These are phyloP conservation scores for Rhinogobio ventralis DNA, from an alignment of 2,797 vertebrate genomes.

Conservation along the genomic window DNA sequence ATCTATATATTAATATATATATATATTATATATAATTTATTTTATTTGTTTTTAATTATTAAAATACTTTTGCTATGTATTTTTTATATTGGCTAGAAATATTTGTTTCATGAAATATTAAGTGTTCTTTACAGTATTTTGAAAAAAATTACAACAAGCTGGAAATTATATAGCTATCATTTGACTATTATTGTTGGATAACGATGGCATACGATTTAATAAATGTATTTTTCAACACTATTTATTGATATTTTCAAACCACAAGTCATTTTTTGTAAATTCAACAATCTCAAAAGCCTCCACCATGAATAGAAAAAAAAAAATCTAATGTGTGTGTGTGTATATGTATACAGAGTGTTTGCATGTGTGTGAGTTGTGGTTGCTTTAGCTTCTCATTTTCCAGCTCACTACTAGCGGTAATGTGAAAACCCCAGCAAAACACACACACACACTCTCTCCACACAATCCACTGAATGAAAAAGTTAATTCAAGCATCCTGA, in stretches of 20 bases:
- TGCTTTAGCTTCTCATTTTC: conserved; percentile 81
- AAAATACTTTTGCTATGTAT: not conserved
- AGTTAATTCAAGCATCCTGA: conserved; percentile 29
- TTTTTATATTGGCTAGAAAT: not conserved
- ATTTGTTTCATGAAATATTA: not conserved
- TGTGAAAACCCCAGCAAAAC: conserved; percentile 75
- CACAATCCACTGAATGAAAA: conserved; percentile 31
- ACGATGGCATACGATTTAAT: not conserved
- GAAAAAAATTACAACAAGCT: no score
- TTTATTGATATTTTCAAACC: conserved; percentile 1
- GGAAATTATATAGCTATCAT: not conserved
- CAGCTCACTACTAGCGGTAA: conserved; percentile 80
- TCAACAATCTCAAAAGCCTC: not conserved
- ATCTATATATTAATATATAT: not conserved
- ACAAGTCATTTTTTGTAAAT: not conserved
- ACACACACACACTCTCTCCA: conserved; percentile 52
- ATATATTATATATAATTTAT: no score
- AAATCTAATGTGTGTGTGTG: conserved; percentile 22
- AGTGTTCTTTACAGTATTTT: not conserved
- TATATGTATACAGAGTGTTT: conserved; percentile 43
- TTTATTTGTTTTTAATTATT: no score
- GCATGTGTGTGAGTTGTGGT: conserved; percentile 62
- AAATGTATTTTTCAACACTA: not conserved
- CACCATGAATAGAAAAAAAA: not conserved
- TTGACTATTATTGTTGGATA: not conserved